Percentiles rank a stretch among this genome's conserved stretches.
Evolutionary conservation across 2,888 invertebrate species (phyloP).

Genomic region (Nymphalis urticae): DNA sequence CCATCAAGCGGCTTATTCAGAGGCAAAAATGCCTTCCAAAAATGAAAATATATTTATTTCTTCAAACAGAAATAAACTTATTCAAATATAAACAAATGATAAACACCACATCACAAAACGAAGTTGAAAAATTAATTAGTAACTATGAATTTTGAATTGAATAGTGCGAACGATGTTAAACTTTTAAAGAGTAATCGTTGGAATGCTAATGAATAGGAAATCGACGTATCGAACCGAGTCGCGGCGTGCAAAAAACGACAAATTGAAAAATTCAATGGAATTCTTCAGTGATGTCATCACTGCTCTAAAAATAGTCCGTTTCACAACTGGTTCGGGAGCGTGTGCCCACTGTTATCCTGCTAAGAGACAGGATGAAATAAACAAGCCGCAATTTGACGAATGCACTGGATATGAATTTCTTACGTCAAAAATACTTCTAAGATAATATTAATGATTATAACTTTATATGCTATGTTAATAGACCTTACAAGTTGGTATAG

Average conservation of each 20-base stretch:
- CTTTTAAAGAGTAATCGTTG: background rate
- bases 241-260: constrained; percentile 41
- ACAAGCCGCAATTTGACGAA: constrained; percentile 27
- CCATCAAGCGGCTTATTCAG: too few relatives aligned
- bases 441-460: too few relatives aligned
- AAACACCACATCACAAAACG: too few relatives aligned
- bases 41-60: too few relatives aligned
- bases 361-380: constrained; percentile 45
- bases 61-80: too few relatives aligned
- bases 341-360: constrained; percentile 65
- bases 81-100: too few relatives aligned
- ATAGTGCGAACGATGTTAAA: background rate
- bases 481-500: too few relatives aligned
- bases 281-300: constrained; percentile 66
- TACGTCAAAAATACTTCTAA: background rate
- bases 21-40: too few relatives aligned
- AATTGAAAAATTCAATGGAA: constrained; percentile 62
- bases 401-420: constrained; percentile 21
- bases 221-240: constrained; percentile 38
- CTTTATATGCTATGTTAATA: too few relatives aligned
- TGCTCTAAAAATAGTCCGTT: constrained; percentile 66
- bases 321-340: constrained; percentile 58
- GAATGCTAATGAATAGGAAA: constrained; percentile 16
- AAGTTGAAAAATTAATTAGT: too few relatives aligned
- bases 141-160: background rate